Evolutionary conservation across 2,113 vertebrate species (phyloP), one percentile per base, ranked within the genome.

Genomic region (Anas platyrhynchos): DNA sequence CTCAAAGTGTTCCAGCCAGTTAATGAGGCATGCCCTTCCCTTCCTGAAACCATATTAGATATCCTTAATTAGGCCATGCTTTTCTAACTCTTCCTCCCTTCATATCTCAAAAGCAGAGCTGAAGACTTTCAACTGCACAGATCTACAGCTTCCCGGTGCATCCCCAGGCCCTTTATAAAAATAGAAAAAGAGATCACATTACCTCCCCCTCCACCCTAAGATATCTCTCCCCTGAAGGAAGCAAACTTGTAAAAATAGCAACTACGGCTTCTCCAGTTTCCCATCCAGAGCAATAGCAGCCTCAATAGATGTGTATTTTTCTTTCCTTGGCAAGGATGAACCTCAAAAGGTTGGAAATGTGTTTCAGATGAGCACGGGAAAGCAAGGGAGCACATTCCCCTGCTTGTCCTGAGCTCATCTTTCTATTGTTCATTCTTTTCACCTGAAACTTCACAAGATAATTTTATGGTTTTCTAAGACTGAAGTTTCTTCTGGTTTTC

Each of bases 31-130:
- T 96, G 93, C 91, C 95, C 69, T 97, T 97, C 96, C 87, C 84
- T 97, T 97, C 97, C 96, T 96, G 97, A 95, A 94, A 97, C 94
- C 91, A 76, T 96, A 97, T 97, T 97, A 96, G 96, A 97, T 97
- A 97, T 94, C 96, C 89, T 94, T 95, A 97, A 97, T 98, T 97
- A 98, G 97, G 96, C 95, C 94, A 93, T 94, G 94, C 91, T 96
- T 97, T 96, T 97, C 95, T 92, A 83, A 96, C 93, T 85, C 66
- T 95, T 96, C 96, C 94, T 97, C 95, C 93, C 88, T 87, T 81
- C 96, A 93, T 97, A 96, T 86, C 94, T 96, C 88, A 90, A 90
- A 92, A 97, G 94, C 91, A 41, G 55, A 91, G 91, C 91, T 94
- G 95, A 96, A 94, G 86, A 95, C 89, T 96, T 96, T 93, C 92